A percentile compares a stretch with the other conserved stretches of the same genome.
phyloP scores from a whole-genome alignment of 2,797 vertebrate species.

The Trachops cirrhosus region DNA sequence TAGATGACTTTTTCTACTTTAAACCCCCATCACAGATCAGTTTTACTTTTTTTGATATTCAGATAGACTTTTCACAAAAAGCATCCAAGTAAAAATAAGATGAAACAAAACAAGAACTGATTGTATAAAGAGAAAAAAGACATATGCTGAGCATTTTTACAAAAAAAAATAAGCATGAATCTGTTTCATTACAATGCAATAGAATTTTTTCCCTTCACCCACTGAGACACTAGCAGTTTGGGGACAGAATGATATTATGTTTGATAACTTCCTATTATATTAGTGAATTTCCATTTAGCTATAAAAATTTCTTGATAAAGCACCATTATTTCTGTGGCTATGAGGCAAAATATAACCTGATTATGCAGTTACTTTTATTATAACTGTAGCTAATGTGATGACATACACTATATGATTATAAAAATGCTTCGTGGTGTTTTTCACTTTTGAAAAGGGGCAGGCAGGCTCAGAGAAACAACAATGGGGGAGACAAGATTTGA shows the following conservation, averaged over 20 bases:
- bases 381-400: constrained; percentile 80
- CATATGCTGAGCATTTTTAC: background rate
- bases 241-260: constrained; percentile 73
- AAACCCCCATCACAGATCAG: background rate
- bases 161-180: background rate
- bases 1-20: background rate
- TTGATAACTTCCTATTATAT: constrained; percentile 80
- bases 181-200: background rate
- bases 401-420: constrained; percentile 61
- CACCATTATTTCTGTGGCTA: constrained; percentile 73
- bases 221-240: constrained; percentile 71
- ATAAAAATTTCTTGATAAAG: constrained; percentile 80
- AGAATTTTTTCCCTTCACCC: constrained; percentile 53
- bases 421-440: constrained; percentile 33
- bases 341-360: constrained; percentile 80
- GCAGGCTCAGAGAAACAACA: background rate
- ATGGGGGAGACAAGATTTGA: background rate
- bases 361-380: constrained; percentile 70
- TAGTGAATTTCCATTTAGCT: constrained; percentile 80
- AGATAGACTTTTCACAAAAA: constrained; percentile 18
- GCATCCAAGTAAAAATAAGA: background rate
- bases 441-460: constrained; percentile 23
- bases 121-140: background rate
- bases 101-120: background rate
- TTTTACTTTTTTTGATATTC: constrained; percentile 20